Conservation (phyloP, 2,888 invertebrate genomes). For the Peribatodes rhomboidaria region DNA sequence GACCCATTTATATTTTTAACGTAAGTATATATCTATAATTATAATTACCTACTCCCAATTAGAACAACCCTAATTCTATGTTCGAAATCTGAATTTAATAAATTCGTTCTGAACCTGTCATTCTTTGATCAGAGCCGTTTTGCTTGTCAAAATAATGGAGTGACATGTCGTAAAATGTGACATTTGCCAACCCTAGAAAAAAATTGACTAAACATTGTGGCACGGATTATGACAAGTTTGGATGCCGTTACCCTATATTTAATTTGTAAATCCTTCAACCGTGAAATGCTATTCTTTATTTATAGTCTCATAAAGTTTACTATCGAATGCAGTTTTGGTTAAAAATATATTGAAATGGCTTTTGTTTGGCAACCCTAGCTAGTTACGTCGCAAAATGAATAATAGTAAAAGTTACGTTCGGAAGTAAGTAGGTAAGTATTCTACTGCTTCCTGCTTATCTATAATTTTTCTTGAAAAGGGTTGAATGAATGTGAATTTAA, state of each 20-base stretch:
- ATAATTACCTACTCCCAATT: slow-evolving; percentile 24
- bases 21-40: too few relatives aligned
- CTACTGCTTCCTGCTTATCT: slow-evolving; percentile 73
- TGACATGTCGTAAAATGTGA: slow-evolving; percentile 68
- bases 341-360: slow-evolving; percentile 54
- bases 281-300: slow-evolving; percentile 47
- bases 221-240: slow-evolving; percentile 69
- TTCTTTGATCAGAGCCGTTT: slow-evolving; percentile 57
- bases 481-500: slow-evolving; percentile 81
- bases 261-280: slow-evolving; percentile 33
- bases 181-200: slow-evolving; percentile 68
- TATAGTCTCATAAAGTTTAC: slow-evolving; percentile 47
- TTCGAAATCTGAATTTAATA: slow-evolving; percentile 42
- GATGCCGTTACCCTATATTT: slow-evolving; percentile 41
- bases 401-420: too few relatives aligned
- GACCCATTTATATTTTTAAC: too few relatives aligned
- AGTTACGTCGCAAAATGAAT: slow-evolving; percentile 48
- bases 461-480: slow-evolving; percentile 63
- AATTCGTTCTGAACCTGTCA: slow-evolving; percentile 50
- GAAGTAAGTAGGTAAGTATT: slow-evolving; percentile 53
- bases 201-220: slow-evolving; percentile 55
- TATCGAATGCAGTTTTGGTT: slow-evolving; percentile 41
- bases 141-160: slow-evolving; percentile 75
- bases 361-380: slow-evolving; percentile 68
- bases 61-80: slow-evolving; percentile 36